Evolutionary conservation across 1,140 invertebrate genomes (phyloP).

Genomic region (Tribolium castaneum): DNA sequence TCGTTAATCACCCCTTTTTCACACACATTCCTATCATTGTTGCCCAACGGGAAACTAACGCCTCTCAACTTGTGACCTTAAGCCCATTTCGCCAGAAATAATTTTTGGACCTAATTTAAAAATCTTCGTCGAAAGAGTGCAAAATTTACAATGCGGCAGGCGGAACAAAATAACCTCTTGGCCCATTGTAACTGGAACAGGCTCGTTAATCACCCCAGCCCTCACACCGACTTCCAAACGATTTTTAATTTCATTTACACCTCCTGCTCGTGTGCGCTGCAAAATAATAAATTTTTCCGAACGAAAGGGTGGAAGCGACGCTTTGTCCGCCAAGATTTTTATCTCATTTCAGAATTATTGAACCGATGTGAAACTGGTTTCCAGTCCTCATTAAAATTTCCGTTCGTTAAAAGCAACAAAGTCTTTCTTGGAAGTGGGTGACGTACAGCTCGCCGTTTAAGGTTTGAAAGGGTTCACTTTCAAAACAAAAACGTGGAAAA

Average conservation of each 20-base stretch:
- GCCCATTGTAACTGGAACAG: constrained; percentile 32
- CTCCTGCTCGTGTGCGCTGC: not conserved
- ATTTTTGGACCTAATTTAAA: not conserved
- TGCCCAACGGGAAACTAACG: not conserved
- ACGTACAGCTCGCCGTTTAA: not conserved
- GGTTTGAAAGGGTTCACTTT: not conserved
- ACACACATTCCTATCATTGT: not conserved
- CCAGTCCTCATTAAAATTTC: constrained; percentile 18
- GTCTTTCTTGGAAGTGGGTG: not conserved
- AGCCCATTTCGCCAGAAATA: not conserved
- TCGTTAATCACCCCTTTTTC: constrained; percentile 40
- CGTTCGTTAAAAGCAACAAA: not conserved
- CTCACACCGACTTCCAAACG: constrained; percentile 4
- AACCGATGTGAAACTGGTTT: constrained; percentile 1
- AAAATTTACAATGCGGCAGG: constrained; percentile 9
- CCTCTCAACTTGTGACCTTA: not conserved
- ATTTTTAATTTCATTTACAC: constrained; percentile 35
- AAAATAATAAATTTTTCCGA: constrained; percentile 25
- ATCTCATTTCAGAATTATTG: constrained; percentile 23
- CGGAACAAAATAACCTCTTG: constrained; percentile 42
- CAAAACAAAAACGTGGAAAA: not conserved
- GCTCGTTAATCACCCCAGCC: constrained; percentile 35
- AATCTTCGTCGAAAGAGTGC: not conserved
- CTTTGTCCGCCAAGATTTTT: constrained; percentile 14
- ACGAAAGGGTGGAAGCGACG: constrained; percentile 8